Conservation (phyloP, 2,888 invertebrate species). For the Fissipunctia ypsillon region DNA sequence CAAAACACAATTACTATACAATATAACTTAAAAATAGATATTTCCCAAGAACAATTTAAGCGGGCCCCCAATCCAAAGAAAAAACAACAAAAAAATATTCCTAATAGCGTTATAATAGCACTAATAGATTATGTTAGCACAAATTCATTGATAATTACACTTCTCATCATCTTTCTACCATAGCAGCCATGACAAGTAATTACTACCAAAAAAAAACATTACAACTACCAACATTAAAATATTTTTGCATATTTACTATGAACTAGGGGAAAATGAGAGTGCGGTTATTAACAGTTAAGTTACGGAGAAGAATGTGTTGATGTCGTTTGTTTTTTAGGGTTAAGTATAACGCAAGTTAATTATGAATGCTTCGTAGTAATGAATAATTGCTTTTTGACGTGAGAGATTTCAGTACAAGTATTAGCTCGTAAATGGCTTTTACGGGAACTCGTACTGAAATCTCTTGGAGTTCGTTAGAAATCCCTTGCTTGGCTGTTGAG, state of each 20-base stretch:
- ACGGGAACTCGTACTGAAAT: too few species aligned
- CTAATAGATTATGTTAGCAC: constrained; percentile 60
- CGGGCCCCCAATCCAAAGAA: constrained; percentile 41
- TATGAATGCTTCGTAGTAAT: neutral
- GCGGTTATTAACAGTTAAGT: neutral
- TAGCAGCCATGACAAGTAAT: constrained; percentile 56
- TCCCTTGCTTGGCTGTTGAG: too few species aligned
- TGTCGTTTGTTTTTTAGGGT: constrained; percentile 7
- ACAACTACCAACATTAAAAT: constrained; percentile 32
- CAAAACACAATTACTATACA: neutral
- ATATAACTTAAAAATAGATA: neutral
- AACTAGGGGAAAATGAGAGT: constrained; percentile 15
- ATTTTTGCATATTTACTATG: constrained; percentile 51
- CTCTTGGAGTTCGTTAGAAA: too few species aligned
- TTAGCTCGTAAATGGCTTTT: too few species aligned
- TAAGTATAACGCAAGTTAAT: neutral
- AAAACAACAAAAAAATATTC: constrained; percentile 49
- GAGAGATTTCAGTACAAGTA: neutral
- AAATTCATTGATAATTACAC: constrained; percentile 66
- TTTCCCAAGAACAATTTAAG: constrained; percentile 2
- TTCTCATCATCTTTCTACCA: constrained; percentile 41
- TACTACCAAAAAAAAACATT: constrained; percentile 24
- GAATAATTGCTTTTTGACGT: neutral
- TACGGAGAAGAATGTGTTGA: constrained; percentile 4
- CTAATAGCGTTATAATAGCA: constrained; percentile 66